Conservation (phyloP, 2,888 invertebrate genomes). For the Oscheius sp. region DNA sequence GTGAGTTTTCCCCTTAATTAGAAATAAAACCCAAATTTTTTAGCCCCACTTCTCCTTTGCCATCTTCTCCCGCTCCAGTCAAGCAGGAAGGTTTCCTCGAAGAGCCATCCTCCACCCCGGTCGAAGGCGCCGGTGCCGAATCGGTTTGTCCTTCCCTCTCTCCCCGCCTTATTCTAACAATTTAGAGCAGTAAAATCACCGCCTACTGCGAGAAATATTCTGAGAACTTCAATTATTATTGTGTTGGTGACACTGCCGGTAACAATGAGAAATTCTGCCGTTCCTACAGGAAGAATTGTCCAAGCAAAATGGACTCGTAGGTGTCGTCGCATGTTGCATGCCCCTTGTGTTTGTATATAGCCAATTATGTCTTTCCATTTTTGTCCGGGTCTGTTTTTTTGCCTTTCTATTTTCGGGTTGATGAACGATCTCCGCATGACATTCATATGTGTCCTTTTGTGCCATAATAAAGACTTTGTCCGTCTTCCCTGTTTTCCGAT, state of each 20-base stretch:
- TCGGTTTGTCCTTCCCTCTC: background rate
- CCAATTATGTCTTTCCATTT: background rate
- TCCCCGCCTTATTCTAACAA: background rate
- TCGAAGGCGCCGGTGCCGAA: constrained; percentile 14
- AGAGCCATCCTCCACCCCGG: background rate
- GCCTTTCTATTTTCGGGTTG: background rate
- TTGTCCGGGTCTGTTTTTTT: background rate
- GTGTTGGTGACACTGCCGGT: constrained; percentile 51
- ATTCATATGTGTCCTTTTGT: background rate
- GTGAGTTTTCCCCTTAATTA: background rate
- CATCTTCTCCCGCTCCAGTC: background rate
- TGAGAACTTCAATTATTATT: constrained; percentile 64
- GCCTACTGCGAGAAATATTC: constrained; percentile 60
- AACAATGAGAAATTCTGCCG: constrained; percentile 59
- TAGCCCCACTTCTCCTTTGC: background rate
- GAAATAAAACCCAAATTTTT: background rate
- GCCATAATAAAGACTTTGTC: background rate
- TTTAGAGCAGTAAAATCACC: constrained; percentile 36
- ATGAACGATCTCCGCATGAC: constrained; percentile 18
- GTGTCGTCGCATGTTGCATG: background rate
- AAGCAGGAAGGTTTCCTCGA: constrained; percentile 9
- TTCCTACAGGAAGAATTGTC: constrained; percentile 62
- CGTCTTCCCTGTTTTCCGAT: background rate
- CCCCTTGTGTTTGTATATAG: background rate
- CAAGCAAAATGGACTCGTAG: constrained; percentile 43